Percentiles rank a stretch among this genome's conserved stretches.
These are phyloP conservation scores for Archips crataeganus DNA, from an alignment of 2,888 invertebrate species.

Conservation along the genomic window DNA sequence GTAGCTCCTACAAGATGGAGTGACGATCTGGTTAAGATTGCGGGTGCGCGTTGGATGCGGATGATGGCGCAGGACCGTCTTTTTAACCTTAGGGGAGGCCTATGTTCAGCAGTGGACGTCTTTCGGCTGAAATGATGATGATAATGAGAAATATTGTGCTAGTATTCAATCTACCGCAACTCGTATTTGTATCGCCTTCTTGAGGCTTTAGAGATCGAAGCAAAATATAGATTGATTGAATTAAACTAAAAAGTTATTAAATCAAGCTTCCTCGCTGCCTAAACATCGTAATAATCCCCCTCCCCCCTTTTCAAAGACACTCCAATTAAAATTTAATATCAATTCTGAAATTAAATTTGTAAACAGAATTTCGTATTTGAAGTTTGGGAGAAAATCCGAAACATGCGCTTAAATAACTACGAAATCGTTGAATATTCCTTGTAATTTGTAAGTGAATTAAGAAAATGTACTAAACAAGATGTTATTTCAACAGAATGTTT, in stretches of 20 bases:
- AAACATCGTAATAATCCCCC: background rate
- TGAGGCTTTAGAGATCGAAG: too few relatives aligned
- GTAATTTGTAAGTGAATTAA: background rate
- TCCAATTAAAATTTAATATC: conserved; percentile 17
- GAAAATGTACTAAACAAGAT: background rate
- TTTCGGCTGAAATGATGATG: too few relatives aligned
- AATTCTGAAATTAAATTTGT: conserved; percentile 18
- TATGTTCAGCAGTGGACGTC: too few relatives aligned
- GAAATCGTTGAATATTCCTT: background rate
- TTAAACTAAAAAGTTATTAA: background rate
- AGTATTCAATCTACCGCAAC: too few relatives aligned
- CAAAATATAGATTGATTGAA: too few relatives aligned
- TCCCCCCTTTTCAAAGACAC: background rate
- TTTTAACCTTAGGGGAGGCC: too few relatives aligned
- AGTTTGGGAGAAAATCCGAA: background rate
- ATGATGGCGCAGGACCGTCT: too few relatives aligned
- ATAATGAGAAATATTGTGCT: too few relatives aligned
- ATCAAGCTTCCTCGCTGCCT: background rate
- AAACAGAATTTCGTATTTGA: conserved; percentile 2
- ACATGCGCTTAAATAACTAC: background rate
- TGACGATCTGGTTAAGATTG: too few relatives aligned
- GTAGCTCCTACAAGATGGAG: too few relatives aligned
- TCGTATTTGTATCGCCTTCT: too few relatives aligned
- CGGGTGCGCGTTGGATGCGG: too few relatives aligned
- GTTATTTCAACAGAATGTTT: background rate